These are phyloP conservation scores for Chaetoderma sp. DNA, from an alignment of 2,888 invertebrate genomes.

Conservation along the genomic window DNA sequence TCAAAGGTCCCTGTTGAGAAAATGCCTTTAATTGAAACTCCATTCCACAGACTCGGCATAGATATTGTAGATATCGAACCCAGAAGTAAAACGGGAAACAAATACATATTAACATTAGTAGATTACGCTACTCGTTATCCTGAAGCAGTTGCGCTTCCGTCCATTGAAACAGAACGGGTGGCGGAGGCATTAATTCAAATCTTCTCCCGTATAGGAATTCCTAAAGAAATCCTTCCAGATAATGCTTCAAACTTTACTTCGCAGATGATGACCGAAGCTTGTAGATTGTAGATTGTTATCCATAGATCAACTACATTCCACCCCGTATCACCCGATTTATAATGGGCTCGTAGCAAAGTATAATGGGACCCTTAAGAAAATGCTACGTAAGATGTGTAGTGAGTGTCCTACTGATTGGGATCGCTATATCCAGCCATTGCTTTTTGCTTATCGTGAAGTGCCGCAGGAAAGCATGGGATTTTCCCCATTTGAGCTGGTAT, in stretches of 20 bases:
- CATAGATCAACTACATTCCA: slow-evolving; percentile 25
- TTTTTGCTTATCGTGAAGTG: slow-evolving; percentile 31
- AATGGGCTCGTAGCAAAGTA: slow-evolving; percentile 34
- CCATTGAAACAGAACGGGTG: slow-evolving; percentile 30
- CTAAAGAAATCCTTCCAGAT: slow-evolving; percentile 36
- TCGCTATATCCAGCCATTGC: not conserved
- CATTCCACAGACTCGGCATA: slow-evolving; percentile 37
- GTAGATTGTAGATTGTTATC: slow-evolving; percentile 27
- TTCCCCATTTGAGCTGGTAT: slow-evolving; percentile 29
- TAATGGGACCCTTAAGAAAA: slow-evolving; percentile 26
- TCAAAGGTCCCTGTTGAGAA: slow-evolving; percentile 25
- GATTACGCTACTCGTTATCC: slow-evolving; percentile 38
- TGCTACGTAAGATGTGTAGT: not conserved
- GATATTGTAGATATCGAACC: slow-evolving; percentile 40
- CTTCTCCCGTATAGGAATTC: slow-evolving; percentile 28
- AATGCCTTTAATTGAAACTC: slow-evolving; percentile 34
- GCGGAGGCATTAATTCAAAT: slow-evolving; percentile 38
- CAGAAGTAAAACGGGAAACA: slow-evolving; percentile 25
- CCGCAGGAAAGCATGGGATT: slow-evolving; percentile 23
- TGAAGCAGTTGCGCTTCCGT: slow-evolving; percentile 22
- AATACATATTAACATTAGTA: slow-evolving; percentile 33
- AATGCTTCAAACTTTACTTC: slow-evolving; percentile 38
- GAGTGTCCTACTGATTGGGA: not conserved
- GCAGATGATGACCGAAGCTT: slow-evolving; percentile 29
- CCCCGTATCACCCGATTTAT: slow-evolving; percentile 30